Percentiles rank a stretch among this genome's conserved stretches.
Conservation (phyloP, 2,888 invertebrate genomes). For the Endomychus coccineus region DNA sequence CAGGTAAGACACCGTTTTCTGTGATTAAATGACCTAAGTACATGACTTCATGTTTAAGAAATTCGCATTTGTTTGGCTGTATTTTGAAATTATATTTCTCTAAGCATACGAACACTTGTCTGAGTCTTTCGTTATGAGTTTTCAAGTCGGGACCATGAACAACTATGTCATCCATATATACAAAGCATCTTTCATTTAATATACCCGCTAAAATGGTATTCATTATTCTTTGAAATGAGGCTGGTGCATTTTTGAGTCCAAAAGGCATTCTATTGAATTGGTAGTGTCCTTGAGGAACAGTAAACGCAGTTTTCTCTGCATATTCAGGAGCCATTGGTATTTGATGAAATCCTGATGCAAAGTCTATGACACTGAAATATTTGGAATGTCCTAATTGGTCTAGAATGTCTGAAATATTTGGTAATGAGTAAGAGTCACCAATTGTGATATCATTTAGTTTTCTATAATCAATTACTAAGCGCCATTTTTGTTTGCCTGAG, state of each 20-base stretch:
- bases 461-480: constrained; percentile 37
- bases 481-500: constrained; percentile 28
- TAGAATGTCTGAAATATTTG: constrained; percentile 35
- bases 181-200: constrained; percentile 28
- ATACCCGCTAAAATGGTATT: constrained; percentile 28
- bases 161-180: constrained; percentile 37
- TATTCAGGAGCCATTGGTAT: no score
- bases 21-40: constrained; percentile 33
- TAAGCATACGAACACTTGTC: constrained; percentile 15
- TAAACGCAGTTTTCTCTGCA: constrained; percentile 38
- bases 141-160: constrained; percentile 20
- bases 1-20: constrained; percentile 26
- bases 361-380: constrained; percentile 37
- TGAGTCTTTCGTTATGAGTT: constrained; percentile 23
- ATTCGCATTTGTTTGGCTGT: constrained; percentile 20
- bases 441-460: constrained; percentile 37
- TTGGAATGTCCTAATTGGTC: constrained; percentile 34
- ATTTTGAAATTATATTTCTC: constrained; percentile 14
- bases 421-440: constrained; percentile 34
- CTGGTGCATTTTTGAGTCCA: constrained; percentile 39
- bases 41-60: constrained; percentile 23
- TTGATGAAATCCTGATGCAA: constrained; percentile 39
- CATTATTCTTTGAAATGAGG: constrained; percentile 32
- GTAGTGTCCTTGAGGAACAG: constrained; percentile 29
- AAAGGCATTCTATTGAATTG: constrained; percentile 36